Conservation (phyloP, 2,113 vertebrate genomes). For the Stigmatopora nigra region DNA sequence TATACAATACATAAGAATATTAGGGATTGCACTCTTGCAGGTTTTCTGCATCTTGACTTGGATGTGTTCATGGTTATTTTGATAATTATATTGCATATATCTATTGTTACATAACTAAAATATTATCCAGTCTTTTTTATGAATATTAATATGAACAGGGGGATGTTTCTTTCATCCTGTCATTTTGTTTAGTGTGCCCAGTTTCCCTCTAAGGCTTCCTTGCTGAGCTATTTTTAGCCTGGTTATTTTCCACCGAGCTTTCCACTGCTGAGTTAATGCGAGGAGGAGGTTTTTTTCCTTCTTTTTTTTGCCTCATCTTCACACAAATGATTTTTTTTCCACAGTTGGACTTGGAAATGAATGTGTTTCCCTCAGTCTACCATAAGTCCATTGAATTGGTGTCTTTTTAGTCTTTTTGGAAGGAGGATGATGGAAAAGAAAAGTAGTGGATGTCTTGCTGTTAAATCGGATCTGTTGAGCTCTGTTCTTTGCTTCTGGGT, state of each 20-base stretch:
- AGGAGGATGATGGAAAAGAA: neutral
- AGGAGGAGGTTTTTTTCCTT: neutral
- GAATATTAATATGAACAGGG: neutral
- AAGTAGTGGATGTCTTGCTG: neutral
- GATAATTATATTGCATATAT: neutral
- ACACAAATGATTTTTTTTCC: slow-evolving; percentile 5
- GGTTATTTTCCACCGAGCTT: slow-evolving; percentile 32
- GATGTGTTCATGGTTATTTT: neutral
- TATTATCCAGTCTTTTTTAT: neutral
- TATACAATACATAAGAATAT: neutral
- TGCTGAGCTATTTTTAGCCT: slow-evolving; percentile 48
- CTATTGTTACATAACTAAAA: neutral
- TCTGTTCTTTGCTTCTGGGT: neutral
- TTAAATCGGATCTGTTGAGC: neutral
- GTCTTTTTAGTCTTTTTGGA: neutral
- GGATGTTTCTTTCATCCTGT: slow-evolving; percentile 1
- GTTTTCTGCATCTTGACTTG: neutral
- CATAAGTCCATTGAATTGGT: neutral
- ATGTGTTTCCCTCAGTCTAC: neutral
- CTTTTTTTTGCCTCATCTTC: neutral
- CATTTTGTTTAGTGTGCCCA: slow-evolving; percentile 12
- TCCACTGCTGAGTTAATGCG: slow-evolving; percentile 17
- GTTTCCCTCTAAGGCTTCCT: slow-evolving; percentile 42
- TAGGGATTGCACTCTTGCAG: neutral
- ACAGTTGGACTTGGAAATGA: neutral